phyloP scores from a whole-genome alignment of 1,140 invertebrate genomes.

The Aleiodes sp. region DNA sequence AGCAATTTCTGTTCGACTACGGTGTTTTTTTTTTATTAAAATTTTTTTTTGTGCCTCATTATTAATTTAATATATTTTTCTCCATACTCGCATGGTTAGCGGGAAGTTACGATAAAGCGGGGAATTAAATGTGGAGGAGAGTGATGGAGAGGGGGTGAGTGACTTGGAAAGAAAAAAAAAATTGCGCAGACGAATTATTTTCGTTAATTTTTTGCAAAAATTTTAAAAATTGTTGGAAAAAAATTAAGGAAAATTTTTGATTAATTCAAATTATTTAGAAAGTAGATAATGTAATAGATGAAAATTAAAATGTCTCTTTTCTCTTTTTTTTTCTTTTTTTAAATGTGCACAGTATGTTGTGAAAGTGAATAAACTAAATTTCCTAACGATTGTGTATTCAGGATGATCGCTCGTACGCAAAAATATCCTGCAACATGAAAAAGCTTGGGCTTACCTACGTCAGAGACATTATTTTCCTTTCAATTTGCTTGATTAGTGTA shows the following conservation, averaged over 20 bases:
- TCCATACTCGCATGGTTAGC: constrained; percentile 24
- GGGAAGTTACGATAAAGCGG: constrained; percentile 31
- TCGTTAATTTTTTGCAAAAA: background rate
- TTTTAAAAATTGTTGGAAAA: too few species aligned
- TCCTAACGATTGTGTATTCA: constrained; percentile 7
- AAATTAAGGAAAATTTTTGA: too few species aligned
- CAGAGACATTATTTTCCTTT: background rate
- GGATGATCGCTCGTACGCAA: constrained; percentile 32
- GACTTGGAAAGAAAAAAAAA: constrained; percentile 18
- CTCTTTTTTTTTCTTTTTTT: too few species aligned
- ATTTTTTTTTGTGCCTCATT: constrained; percentile 32
- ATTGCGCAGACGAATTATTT: constrained; percentile 23
- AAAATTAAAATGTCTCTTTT: too few species aligned
- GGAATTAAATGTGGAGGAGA: too few species aligned
- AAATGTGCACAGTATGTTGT: background rate
- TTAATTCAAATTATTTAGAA: too few species aligned
- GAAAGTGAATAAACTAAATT: background rate
- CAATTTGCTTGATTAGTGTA: background rate
- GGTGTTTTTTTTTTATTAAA: constrained; percentile 22
- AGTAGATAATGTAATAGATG: too few species aligned
- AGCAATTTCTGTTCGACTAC: constrained; percentile 33
- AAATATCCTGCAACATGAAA: constrained; percentile 10
- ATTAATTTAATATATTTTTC: constrained; percentile 23
- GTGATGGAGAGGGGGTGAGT: constrained; percentile 23
- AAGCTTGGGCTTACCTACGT: background rate